Evolutionary conservation across 2,797 vertebrate genomes (phyloP).

Genomic region (Sebastes itinus): DNA sequence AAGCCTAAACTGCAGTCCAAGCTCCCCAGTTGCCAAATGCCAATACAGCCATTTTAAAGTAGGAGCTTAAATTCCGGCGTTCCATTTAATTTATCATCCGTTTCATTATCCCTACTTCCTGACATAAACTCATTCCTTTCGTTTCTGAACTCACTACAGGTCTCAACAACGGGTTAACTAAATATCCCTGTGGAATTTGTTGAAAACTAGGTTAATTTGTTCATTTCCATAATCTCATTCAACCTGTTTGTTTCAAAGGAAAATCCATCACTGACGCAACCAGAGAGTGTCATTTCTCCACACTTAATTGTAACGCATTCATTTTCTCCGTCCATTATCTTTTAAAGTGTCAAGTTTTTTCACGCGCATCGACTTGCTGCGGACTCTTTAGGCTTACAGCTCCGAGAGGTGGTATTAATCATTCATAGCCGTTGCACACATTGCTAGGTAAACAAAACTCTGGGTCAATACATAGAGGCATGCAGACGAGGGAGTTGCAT

Average conservation of each 20-base stretch:
- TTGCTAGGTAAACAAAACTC: constrained; percentile 61
- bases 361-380: background rate
- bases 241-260: background rate
- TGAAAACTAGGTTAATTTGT: background rate
- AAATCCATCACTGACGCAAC: background rate
- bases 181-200: background rate
- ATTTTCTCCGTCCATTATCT: background rate
- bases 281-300: background rate
- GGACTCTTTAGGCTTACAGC: background rate
- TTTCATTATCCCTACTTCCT: background rate
- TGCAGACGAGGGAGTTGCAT: constrained; percentile 33
- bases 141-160: background rate
- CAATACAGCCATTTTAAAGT: background rate
- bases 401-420: constrained; percentile 40
- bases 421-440: constrained; percentile 53
- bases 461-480: constrained; percentile 56
- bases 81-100: background rate
- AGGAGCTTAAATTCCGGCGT: background rate
- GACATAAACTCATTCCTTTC: background rate
- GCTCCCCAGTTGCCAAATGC: background rate
- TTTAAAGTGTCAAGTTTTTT: background rate
- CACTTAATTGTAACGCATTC: background rate
- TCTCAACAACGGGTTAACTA: background rate
- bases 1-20: background rate
- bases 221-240: background rate